A percentile compares a stretch with the other conserved stretches of the same genome.
Evolutionary conservation across 2,888 invertebrate genomes (phyloP).

Genomic region (Drosophila basisetae): DNA sequence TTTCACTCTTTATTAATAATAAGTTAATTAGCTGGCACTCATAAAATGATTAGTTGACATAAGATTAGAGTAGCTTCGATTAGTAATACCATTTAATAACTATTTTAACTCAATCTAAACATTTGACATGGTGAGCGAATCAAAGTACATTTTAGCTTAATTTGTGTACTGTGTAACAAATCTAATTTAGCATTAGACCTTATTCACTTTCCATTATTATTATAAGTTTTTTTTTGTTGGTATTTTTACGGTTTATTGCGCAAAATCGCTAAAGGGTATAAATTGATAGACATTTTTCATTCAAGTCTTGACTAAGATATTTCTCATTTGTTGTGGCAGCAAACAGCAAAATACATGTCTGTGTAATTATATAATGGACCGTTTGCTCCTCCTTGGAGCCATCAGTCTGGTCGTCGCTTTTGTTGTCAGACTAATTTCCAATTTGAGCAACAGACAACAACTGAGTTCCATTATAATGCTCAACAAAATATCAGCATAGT

Average conservation of each 20-base stretch:
- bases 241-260: conserved; percentile 3
- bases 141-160: neutral
- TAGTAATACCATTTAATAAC: neutral
- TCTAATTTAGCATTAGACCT: conserved; percentile 2
- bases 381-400: conserved; percentile 7
- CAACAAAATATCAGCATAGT: conserved; percentile 5
- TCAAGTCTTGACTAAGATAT: conserved; percentile 1
- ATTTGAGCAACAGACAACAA: conserved; percentile 20
- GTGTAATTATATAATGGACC: conserved; percentile 42
- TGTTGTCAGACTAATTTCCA: conserved; percentile 44
- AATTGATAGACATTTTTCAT: conserved; percentile 7
- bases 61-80: neutral
- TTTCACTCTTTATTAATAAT: neutral
- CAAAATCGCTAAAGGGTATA: conserved; percentile 7
- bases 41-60: neutral
- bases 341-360: conserved; percentile 17
- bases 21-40: neutral
- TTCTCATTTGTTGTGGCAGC: conserved; percentile 11
- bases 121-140: neutral
- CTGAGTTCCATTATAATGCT: conserved; percentile 20
- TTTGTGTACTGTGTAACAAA: conserved; percentile 1
- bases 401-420: conserved; percentile 18
- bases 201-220: neutral
- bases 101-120: neutral
- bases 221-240: neutral